Evolutionary conservation across 2,113 vertebrate species (phyloP).

Genomic region (Tympanuchus pallidicinctus): DNA sequence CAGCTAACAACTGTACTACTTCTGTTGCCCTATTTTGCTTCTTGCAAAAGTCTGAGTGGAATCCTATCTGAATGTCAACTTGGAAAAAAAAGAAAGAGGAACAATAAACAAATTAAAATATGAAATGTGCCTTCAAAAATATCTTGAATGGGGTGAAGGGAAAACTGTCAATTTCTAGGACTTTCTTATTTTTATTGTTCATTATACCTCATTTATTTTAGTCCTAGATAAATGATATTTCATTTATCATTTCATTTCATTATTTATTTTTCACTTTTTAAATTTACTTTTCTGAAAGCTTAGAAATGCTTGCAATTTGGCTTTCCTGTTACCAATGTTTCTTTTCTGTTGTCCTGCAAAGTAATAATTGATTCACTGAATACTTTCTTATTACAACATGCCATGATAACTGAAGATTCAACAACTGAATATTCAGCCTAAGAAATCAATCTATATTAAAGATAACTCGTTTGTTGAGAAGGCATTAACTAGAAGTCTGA

Average conservation of each 20-base stretch:
- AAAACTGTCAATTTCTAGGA: not conserved
- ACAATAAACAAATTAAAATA: conserved; percentile 55
- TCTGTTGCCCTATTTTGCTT: not conserved
- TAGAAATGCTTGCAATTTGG: not conserved
- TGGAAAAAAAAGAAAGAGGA: conserved; percentile 12
- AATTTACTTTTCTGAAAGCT: not conserved
- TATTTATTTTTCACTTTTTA: conserved; percentile 9
- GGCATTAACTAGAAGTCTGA: not conserved
- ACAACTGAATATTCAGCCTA: not conserved
- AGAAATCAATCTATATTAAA: not conserved
- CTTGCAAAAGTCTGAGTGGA: conserved; percentile 6
- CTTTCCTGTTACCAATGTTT: not conserved
- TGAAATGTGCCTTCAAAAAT: conserved; percentile 39
- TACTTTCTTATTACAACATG: not conserved
- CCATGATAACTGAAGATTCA: not conserved
- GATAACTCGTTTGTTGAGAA: not conserved
- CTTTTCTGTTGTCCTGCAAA: not conserved
- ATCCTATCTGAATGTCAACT: conserved; percentile 28
- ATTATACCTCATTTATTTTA: not conserved
- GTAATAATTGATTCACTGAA: not conserved
- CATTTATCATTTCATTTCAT: not conserved
- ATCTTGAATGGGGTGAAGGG: not conserved
- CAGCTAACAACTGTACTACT: not conserved
- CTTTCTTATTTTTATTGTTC: conserved; percentile 34
- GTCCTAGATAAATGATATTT: not conserved